Evolutionary conservation across 2,113 vertebrate species (phyloP).

Genomic region (Pachypanchax playfairii): DNA sequence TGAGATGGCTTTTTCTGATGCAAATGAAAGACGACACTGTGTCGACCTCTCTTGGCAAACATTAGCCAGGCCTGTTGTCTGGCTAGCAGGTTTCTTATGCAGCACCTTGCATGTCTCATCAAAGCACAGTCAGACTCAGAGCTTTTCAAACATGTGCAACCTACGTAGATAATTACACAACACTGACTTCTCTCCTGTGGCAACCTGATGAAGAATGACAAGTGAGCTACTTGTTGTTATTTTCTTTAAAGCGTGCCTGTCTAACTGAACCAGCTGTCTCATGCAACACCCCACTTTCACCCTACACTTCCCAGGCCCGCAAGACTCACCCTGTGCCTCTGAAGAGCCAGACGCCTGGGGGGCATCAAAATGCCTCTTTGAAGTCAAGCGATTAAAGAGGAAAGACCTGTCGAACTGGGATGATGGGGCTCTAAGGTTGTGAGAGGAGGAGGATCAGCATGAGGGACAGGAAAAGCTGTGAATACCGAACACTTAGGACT

Average conservation of each 20-base stretch:
- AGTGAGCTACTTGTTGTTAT: slow-evolving; percentile 53
- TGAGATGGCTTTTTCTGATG: slow-evolving; percentile 37
- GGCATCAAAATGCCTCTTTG: slow-evolving; percentile 70
- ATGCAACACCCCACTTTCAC: slow-evolving; percentile 46
- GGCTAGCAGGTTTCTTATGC: slow-evolving; percentile 33
- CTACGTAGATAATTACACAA: slow-evolving; percentile 40
- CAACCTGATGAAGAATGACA: slow-evolving; percentile 34
- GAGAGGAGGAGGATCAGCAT: slow-evolving; percentile 57
- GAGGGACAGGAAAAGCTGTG: slow-evolving; percentile 72
- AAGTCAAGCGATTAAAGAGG: slow-evolving; percentile 73
- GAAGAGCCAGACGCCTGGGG: slow-evolving; percentile 47
- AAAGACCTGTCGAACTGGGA: slow-evolving; percentile 69
- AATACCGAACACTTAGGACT: slow-evolving; percentile 61
- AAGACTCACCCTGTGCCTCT: slow-evolving; percentile 44
- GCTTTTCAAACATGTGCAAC: slow-evolving; percentile 27
- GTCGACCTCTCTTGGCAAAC: slow-evolving; percentile 48
- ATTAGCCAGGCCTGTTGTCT: slow-evolving; percentile 45
- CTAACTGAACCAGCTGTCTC: slow-evolving; percentile 33
- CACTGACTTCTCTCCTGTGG: slow-evolving; percentile 14
- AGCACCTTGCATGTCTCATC: slow-evolving; percentile 29
- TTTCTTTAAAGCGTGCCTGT: slow-evolving; percentile 42
- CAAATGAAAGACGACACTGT: slow-evolving; percentile 56
- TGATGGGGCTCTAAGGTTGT: slow-evolving; percentile 59
- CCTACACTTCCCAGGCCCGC: slow-evolving; percentile 58
- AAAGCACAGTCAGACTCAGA: slow-evolving; percentile 28